Conservation (phyloP, 2,888 invertebrate genomes). For the Mimachlamys varia region DNA sequence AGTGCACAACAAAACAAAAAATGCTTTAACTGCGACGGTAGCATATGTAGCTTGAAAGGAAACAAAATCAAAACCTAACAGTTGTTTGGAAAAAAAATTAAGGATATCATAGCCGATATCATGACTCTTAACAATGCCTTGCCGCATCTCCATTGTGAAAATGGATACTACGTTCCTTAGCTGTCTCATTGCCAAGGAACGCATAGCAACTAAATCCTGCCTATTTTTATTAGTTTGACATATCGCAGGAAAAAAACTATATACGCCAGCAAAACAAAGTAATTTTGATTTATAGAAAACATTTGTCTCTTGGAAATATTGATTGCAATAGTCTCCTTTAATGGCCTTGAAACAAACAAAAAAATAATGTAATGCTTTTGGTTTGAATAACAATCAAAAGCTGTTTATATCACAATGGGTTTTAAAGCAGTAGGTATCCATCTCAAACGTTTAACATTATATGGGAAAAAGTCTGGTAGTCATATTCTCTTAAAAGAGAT, state of each 20-base stretch:
- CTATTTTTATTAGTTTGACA: too few species aligned
- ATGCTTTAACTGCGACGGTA: too few species aligned
- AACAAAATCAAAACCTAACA: too few species aligned
- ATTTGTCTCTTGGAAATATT: not conserved
- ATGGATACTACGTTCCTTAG: too few species aligned
- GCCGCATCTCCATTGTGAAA: too few species aligned
- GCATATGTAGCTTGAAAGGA: too few species aligned
- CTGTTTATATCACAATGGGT: not conserved
- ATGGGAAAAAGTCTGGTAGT: not conserved
- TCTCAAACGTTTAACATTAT: not conserved
- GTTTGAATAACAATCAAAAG: not conserved
- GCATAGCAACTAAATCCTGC: too few species aligned
- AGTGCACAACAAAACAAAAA: too few species aligned
- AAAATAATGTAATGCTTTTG: not conserved
- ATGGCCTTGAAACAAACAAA: not conserved
- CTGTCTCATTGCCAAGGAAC: too few species aligned
- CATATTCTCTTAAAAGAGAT: not conserved
- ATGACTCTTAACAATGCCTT: too few species aligned
- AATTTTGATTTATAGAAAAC: not conserved
- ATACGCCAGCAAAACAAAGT: not conserved
- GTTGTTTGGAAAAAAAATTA: too few species aligned
- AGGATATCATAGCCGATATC: too few species aligned
- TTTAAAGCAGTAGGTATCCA: not conserved
- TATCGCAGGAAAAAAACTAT: not conserved
- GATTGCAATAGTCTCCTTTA: not conserved